Percentiles rank a stretch among this genome's conserved stretches.
Conservation (phyloP, 2,888 invertebrate species). For the Ganaspis brasiliensis region DNA sequence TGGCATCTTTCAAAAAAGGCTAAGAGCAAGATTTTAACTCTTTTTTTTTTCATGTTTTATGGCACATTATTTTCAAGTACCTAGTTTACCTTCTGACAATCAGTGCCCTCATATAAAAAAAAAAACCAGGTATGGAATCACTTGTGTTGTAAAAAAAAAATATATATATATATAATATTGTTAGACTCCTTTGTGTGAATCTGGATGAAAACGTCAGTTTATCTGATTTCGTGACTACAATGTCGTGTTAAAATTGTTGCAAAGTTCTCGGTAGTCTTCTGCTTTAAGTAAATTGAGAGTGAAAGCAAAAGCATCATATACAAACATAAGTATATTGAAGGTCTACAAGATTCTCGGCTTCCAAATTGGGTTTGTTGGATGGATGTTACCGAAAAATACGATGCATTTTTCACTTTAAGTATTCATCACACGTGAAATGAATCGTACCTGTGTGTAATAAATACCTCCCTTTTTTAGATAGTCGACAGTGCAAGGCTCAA, state of each 20-base stretch:
- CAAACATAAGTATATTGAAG: conserved; percentile 30
- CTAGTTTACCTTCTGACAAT: conserved; percentile 14
- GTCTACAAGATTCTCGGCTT: conserved; percentile 17
- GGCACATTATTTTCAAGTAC: conserved; percentile 9
- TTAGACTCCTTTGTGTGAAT: too few relatives aligned
- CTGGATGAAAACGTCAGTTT: too few relatives aligned
- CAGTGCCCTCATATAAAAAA: too few relatives aligned
- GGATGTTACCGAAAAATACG: conserved; percentile 12
- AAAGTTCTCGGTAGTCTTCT: background rate
- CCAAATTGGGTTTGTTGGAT: conserved; percentile 29
- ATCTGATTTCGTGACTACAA: conserved; percentile 19
- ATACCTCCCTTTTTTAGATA: conserved; percentile 58
- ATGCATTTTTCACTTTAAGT: conserved; percentile 4
- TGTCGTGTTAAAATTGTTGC: conserved; percentile 4
- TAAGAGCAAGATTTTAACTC: conserved; percentile 9
- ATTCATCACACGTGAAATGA: conserved; percentile 29
- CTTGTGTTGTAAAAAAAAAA: background rate
- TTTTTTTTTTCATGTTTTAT: background rate
- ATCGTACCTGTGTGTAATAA: conserved; percentile 11
- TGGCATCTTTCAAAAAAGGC: conserved; percentile 9
- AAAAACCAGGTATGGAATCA: background rate
- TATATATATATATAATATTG: too few relatives aligned
- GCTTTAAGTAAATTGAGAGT: conserved; percentile 12
- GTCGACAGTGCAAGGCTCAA: conserved; percentile 58
- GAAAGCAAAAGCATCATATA: conserved; percentile 33